Percentiles rank a stretch among this genome's conserved stretches.
These are phyloP conservation scores for Rhipidura dahli DNA, from an alignment of 2,113 vertebrate species.

Conservation along the genomic window DNA sequence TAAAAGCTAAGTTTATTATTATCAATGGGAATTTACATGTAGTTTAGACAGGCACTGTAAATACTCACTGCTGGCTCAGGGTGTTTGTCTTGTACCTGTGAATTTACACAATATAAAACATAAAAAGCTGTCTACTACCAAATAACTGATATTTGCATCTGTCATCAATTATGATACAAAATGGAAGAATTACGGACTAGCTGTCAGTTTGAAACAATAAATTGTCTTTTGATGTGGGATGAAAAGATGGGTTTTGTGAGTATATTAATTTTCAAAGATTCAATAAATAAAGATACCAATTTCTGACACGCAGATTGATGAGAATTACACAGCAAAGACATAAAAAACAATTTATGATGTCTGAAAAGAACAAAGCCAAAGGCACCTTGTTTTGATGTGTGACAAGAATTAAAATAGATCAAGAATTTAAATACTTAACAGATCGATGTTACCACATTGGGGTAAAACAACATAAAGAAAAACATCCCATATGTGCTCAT, in stretches of 20 bases:
- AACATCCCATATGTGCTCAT: background rate
- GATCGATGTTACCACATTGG: background rate
- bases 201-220: slow-evolving; percentile 13
- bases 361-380: background rate
- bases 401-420: background rate
- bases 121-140: slow-evolving; percentile 7
- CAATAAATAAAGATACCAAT: slow-evolving; percentile 3
- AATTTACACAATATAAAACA: slow-evolving; percentile 25
- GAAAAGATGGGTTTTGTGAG: background rate
- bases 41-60: slow-evolving; percentile 29
- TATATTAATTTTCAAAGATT: slow-evolving; percentile 17
- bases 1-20: slow-evolving; percentile 32
- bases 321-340: background rate
- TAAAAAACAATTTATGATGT: background rate
- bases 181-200: background rate
- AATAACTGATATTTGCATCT: slow-evolving; percentile 5
- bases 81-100: slow-evolving; percentile 2
- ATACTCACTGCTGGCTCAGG: background rate
- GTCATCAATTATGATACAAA: background rate
- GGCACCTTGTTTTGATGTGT: background rate
- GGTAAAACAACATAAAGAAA: background rate
- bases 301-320: background rate
- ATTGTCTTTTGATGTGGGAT: background rate
- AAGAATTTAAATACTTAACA: background rate
- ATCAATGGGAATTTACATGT: background rate